Base-by-base conservation (phyloP, 2,797 vertebrate genomes). In the Bryconaethiops microstoma region DNA sequence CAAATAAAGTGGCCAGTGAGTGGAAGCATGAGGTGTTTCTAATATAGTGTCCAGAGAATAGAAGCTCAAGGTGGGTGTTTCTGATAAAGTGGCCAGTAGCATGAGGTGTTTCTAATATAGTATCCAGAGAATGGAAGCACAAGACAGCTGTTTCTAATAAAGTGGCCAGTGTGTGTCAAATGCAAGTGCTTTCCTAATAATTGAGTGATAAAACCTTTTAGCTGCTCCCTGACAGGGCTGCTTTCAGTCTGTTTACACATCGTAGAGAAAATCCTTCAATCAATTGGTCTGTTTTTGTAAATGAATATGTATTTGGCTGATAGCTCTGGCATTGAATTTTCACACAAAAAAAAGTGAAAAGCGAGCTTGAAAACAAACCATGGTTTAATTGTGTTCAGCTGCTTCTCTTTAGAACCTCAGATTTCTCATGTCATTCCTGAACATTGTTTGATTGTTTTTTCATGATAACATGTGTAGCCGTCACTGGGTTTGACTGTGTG, bases 361-460 rank as follows among this genome's bases (percentile, higher is more conserved):
- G 17, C 65, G 13, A 16, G 42, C 1, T 21, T 10, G 25, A 74
- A 42, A 59, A 62, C 63, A 69, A 59, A 69, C 42, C 25, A n/a
- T 12, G 17, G 35, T 29, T 50, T 63, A 83, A 86, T 85, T 54
- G 54, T 74, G 63, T 67, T 83, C 83, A 83, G 83, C 78, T 85
- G 82, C 81, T 78, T 65, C 29, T 64, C 29, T 29, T 63, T 65
- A 42, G 23, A 82, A n/a, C 39, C 10, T 2, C 45, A 69, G n/a
- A 72, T 71, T 69, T 59, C 50, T 67, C 60, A 19, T 59, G 59
- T 79, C 67, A 57, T 4, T 60, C 17, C 40, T 52, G 14, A 7
- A 29, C 6, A 45, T 70, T 45, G 52, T 70, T 57, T 67, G 52
- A 68, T 72, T 64, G 48, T 40, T 21, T 72, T 23, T 80, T 67